Evolutionary conservation across 1,140 invertebrate species (phyloP).

Genomic region (Mercenaria mercenaria): DNA sequence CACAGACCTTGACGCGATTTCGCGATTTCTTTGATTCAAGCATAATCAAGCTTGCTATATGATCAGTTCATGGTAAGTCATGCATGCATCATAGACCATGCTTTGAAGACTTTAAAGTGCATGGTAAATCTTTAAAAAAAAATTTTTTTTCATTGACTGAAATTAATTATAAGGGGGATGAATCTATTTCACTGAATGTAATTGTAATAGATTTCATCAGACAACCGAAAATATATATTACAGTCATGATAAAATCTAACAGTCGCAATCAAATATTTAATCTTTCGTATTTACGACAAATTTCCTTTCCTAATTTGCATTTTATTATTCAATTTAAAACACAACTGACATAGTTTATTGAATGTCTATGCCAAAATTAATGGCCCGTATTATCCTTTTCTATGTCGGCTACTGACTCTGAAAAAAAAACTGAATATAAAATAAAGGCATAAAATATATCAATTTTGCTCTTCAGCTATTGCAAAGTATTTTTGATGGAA

Average conservation of each 20-base stretch:
- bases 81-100: neutral
- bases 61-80: neutral
- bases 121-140: too few species aligned
- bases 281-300: neutral
- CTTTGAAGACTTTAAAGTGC: too few species aligned
- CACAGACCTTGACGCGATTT: neutral
- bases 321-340: slow-evolving; percentile 25
- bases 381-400: neutral
- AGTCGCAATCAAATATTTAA: slow-evolving; percentile 10
- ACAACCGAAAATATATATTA: too few species aligned
- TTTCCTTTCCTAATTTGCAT: neutral
- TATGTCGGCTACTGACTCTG: neutral
- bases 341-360: neutral
- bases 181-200: too few species aligned
- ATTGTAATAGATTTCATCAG: too few species aligned
- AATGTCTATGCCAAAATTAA: slow-evolving; percentile 8
- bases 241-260: slow-evolving; percentile 19
- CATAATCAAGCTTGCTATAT: neutral
- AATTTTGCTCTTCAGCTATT: neutral
- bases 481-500: too few species aligned
- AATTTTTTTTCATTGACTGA: too few species aligned
- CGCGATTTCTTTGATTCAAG: neutral
- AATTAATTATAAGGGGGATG: too few species aligned
- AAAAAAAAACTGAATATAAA: neutral
- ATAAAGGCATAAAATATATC: neutral